phyloP scores from a whole-genome alignment of 2,113 vertebrate species.

The Phylloscopus trochilus region DNA sequence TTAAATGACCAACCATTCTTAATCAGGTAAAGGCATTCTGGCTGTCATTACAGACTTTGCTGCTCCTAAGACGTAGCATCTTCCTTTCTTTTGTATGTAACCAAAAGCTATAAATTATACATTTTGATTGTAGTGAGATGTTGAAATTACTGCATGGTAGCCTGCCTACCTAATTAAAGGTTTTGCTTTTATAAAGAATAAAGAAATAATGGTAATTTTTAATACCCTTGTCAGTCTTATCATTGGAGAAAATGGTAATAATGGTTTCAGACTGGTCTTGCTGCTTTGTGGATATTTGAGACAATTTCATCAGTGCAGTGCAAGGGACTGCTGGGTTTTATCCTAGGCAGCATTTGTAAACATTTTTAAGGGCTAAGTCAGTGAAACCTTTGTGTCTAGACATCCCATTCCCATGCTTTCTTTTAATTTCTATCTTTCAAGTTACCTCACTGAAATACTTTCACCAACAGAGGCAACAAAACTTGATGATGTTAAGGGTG shows the following conservation, averaged over 20 bases:
- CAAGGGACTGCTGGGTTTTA: neutral
- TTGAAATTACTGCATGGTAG: neutral
- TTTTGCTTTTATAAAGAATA: neutral
- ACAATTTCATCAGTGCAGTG: neutral
- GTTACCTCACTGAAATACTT: neutral
- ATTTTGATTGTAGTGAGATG: neutral
- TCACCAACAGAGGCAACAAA: neutral
- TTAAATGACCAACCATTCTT: neutral
- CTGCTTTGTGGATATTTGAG: neutral
- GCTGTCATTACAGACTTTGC: neutral
- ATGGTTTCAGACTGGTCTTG: neutral
- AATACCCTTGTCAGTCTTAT: neutral
- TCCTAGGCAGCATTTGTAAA: neutral
- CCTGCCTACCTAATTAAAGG: neutral
- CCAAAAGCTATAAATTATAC: neutral
- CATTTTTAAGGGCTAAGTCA: neutral
- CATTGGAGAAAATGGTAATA: neutral
- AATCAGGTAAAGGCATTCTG: neutral
- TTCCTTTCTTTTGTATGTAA: neutral
- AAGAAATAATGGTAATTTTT: neutral
- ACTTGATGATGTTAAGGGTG: neutral
- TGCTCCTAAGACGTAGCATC: neutral
- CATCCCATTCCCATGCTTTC: neutral
- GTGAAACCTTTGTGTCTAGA: neutral
- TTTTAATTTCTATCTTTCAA: neutral